Conservation (phyloP, 2,888 invertebrate species). For the Eristalis pertinax region DNA sequence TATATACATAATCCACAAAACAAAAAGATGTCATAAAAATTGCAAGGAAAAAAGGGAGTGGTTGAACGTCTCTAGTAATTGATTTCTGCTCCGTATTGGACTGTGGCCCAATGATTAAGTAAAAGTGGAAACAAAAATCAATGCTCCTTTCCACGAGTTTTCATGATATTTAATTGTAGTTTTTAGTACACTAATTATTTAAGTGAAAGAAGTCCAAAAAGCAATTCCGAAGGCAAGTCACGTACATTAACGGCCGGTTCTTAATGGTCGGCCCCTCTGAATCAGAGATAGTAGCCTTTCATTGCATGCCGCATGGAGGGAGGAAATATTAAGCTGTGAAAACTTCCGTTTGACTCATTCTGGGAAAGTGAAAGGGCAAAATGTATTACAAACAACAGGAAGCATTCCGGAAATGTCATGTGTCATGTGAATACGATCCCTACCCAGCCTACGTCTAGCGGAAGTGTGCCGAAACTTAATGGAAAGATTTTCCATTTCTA, state of each 20-base stretch:
- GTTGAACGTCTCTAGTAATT: too few relatives aligned
- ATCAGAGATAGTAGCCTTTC: background rate
- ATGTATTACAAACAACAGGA: background rate
- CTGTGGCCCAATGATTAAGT: too few relatives aligned
- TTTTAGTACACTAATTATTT: background rate
- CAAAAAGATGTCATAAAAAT: too few relatives aligned
- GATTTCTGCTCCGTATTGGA: too few relatives aligned
- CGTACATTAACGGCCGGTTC: slow-evolving; percentile 31
- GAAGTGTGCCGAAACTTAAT: background rate
- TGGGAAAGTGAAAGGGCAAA: background rate
- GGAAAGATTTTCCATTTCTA: background rate
- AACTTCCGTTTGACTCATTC: background rate
- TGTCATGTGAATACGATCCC: background rate
- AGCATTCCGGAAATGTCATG: background rate
- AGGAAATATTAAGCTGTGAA: slow-evolving; percentile 14
- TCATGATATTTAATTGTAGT: background rate
- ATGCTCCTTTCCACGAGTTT: background rate
- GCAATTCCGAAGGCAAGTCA: slow-evolving; percentile 29
- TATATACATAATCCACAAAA: too few relatives aligned
- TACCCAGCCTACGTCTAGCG: background rate
- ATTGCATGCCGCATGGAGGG: background rate
- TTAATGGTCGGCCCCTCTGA: slow-evolving; percentile 5
- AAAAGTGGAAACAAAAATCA: too few relatives aligned
- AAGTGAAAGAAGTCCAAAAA: slow-evolving; percentile 31
- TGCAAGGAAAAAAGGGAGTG: too few relatives aligned